phyloP scores from a whole-genome alignment of 2,113 vertebrate species.

The Apistogramma diplotaenia region DNA sequence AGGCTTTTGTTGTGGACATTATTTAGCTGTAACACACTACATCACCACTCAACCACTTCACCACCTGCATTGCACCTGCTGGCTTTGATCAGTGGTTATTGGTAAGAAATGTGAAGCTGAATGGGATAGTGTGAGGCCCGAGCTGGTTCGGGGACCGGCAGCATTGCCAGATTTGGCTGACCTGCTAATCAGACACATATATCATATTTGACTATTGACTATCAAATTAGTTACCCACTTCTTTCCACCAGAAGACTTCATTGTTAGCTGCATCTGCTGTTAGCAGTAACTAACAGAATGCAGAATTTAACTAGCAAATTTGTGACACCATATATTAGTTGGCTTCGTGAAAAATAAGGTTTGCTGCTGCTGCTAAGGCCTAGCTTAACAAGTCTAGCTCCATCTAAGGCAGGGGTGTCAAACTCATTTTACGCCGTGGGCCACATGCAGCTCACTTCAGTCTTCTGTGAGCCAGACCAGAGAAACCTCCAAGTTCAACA shows the following conservation, averaged over 20 bases:
- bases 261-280: not conserved
- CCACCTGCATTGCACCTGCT: slow-evolving; percentile 49
- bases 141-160: not conserved
- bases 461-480: too few species aligned
- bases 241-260: too few species aligned
- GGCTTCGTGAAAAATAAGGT: not conserved
- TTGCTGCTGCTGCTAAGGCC: not conserved
- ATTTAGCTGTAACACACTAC: slow-evolving; percentile 18
- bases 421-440: too few species aligned
- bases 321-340: not conserved
- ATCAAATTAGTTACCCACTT: too few species aligned
- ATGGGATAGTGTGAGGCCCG: not conserved
- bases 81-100: slow-evolving; percentile 56
- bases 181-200: not conserved
- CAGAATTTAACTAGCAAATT: not conserved
- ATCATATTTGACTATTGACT: too few species aligned
- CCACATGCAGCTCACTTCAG: too few species aligned
- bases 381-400: not conserved
- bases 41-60: slow-evolving; percentile 34
- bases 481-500: too few species aligned
- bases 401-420: too few species aligned
- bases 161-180: not conserved
- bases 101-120: slow-evolving; percentile 25
- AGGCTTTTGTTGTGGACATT: slow-evolving; percentile 54
- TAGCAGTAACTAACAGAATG: not conserved